These are phyloP conservation scores for Capromys pilorides DNA, from an alignment of 2,797 vertebrate genomes.

Conservation along the genomic window DNA sequence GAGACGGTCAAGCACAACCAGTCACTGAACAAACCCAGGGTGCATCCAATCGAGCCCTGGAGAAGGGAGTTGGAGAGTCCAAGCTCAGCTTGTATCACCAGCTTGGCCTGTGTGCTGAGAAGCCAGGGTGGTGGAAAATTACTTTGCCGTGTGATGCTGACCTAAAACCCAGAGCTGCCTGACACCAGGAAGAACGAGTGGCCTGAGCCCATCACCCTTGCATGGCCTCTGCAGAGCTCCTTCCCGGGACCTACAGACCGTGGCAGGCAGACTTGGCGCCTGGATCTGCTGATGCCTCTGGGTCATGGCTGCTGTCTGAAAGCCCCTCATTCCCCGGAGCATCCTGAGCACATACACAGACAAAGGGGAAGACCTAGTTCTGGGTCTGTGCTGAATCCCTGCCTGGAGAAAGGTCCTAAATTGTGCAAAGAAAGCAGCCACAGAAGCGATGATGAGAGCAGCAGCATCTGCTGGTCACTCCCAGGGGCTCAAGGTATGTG, in stretches of 20 bases:
- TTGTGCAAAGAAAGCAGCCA: background rate
- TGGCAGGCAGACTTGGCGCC: accelerated
- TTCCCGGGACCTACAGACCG: no score
- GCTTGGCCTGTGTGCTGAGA: background rate
- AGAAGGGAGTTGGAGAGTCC: background rate
- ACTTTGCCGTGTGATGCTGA: background rate
- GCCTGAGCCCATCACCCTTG: accelerated
- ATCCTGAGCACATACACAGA: no score
- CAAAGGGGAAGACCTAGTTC: background rate
- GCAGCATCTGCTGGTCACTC: no score
- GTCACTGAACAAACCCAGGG: background rate
- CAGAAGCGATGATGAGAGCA: background rate
- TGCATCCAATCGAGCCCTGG: background rate
- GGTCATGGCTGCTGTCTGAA: background rate
- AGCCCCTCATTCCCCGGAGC: background rate
- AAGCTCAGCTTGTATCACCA: background rate
- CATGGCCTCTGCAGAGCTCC: accelerated
- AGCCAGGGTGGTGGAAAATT: background rate
- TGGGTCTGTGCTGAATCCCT: background rate
- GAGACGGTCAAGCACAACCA: background rate
- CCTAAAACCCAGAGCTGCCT: accelerated
- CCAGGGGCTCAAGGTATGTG: background rate
- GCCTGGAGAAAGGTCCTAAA: background rate
- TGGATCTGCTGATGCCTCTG: background rate
- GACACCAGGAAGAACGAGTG: background rate